phyloP scores from a whole-genome alignment of 2,888 invertebrate species.

The Zaprionus lineosus region DNA sequence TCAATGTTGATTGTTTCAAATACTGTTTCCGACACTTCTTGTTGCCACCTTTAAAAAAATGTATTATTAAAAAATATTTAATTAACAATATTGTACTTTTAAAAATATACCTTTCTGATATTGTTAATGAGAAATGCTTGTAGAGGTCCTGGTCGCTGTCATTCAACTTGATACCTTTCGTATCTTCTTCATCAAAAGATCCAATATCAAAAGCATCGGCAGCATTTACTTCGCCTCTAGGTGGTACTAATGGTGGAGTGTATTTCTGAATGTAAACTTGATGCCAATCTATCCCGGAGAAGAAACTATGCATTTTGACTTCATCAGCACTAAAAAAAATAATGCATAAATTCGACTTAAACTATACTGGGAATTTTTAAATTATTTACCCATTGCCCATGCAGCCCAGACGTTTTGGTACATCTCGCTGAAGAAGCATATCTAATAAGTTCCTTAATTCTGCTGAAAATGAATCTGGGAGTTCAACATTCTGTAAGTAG shows the following conservation, averaged over 20 bases:
- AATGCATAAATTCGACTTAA: not conserved
- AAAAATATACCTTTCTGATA: constrained; percentile 90
- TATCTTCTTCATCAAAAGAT: constrained; percentile 99
- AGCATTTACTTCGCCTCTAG: constrained; percentile 99
- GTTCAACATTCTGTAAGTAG: constrained; percentile 97
- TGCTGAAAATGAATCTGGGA: constrained; percentile 97
- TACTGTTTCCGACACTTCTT: constrained; percentile 98
- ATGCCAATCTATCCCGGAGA: constrained; percentile 99
- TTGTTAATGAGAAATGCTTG: constrained; percentile 98
- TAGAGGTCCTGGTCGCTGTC: constrained; percentile 99
- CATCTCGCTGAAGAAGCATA: constrained; percentile 95
- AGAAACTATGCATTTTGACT: constrained; percentile 98
- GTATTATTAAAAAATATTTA: not conserved
- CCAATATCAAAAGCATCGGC: constrained; percentile 99
- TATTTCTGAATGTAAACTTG: constrained; percentile 99
- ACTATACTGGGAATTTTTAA: too few relatives aligned
- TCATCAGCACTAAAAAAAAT: constrained; percentile 90
- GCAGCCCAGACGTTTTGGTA: constrained; percentile 96
- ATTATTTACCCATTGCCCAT: constrained; percentile 96
- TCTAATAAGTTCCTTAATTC: constrained; percentile 96
- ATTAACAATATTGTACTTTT: not conserved
- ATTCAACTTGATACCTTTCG: constrained; percentile 98
- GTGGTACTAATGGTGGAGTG: constrained; percentile 98
- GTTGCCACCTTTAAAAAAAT: constrained; percentile 92
- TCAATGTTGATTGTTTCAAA: constrained; percentile 99